phyloP scores from a whole-genome alignment of 2,797 vertebrate species.

The Cebuella pygmaea region DNA sequence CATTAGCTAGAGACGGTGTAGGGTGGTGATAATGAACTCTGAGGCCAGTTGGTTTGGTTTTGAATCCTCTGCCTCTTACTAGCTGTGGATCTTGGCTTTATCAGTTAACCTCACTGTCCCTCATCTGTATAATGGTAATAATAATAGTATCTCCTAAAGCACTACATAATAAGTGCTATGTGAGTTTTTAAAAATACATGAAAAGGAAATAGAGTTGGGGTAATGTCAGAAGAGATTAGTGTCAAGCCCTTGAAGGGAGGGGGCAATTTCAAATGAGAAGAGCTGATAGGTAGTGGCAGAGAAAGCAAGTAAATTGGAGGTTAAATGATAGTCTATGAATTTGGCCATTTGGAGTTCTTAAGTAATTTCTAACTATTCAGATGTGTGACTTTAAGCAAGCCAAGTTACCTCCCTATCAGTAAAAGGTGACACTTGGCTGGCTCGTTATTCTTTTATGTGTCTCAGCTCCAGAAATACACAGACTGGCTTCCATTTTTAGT shows the following conservation, averaged over 20 bases:
- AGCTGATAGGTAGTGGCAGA: not conserved
- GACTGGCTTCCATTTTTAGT: not conserved
- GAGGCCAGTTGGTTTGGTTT: not conserved
- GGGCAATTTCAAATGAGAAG: not conserved
- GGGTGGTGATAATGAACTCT: not conserved
- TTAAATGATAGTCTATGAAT: not conserved
- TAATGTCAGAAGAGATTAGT: not conserved
- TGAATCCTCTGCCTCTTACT: not conserved
- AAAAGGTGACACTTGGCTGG: not conserved
- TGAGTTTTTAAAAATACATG: not conserved
- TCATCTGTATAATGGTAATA: not conserved
- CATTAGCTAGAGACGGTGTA: not conserved
- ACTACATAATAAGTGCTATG: not conserved
- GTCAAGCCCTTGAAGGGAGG: not conserved
- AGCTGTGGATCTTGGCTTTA: not conserved
- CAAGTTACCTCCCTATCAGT: not conserved
- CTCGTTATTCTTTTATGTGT: not conserved
- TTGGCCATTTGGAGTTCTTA: not conserved
- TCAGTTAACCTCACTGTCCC: not conserved
- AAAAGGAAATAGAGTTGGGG: not conserved
- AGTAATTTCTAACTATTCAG: not conserved
- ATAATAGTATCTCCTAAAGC: not conserved
- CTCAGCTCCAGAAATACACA: not conserved
- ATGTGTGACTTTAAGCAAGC: not conserved
- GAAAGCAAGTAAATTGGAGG: not conserved